phyloP scores from a whole-genome alignment of 2,888 invertebrate species.

The Lottia gigantea region DNA sequence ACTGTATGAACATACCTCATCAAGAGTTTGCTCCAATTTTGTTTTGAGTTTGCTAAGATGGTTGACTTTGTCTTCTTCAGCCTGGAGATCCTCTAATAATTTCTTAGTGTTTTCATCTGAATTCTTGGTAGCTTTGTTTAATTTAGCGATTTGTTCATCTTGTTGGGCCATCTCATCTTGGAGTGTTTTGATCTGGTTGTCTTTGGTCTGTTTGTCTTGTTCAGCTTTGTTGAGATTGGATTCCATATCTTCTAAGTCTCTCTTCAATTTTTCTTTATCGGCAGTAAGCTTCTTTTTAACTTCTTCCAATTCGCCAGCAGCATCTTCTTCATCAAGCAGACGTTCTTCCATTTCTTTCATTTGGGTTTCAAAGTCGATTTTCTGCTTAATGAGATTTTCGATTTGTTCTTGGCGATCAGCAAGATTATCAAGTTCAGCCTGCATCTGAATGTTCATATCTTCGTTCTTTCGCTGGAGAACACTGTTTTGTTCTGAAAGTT shows the following conservation, averaged over 20 bases:
- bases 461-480: constrained; percentile 95
- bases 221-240: constrained; percentile 79
- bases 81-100: constrained; percentile 71
- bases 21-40: constrained; percentile 97
- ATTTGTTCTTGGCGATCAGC: constrained; percentile 93
- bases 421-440: constrained; percentile 91
- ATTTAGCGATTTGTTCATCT: constrained; percentile 98
- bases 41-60: constrained; percentile 99
- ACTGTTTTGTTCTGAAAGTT: constrained; percentile 91
- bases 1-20: constrained; percentile 95
- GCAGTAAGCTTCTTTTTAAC: constrained; percentile 97
- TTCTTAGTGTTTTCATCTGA: constrained; percentile 80
- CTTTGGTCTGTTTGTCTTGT: constrained; percentile 97
- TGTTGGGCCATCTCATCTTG: constrained; percentile 98
- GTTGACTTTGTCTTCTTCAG: constrained; percentile 99
- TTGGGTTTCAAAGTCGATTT: constrained; percentile 95
- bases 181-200: constrained; percentile 85
- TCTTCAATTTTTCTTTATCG: constrained; percentile 93
- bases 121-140: constrained; percentile 99
- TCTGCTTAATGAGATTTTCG: constrained; percentile 93
- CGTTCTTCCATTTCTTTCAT: constrained; percentile 96
- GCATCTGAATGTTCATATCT: constrained; percentile 85
- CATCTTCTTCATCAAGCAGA: constrained; percentile 96
- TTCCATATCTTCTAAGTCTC: constrained; percentile 97
- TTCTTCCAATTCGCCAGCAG: constrained; percentile 92